A percentile compares a stretch with the other conserved stretches of the same genome.
Conservation (phyloP, 2,797 vertebrate species). For the Pogoniulus pusillus region DNA sequence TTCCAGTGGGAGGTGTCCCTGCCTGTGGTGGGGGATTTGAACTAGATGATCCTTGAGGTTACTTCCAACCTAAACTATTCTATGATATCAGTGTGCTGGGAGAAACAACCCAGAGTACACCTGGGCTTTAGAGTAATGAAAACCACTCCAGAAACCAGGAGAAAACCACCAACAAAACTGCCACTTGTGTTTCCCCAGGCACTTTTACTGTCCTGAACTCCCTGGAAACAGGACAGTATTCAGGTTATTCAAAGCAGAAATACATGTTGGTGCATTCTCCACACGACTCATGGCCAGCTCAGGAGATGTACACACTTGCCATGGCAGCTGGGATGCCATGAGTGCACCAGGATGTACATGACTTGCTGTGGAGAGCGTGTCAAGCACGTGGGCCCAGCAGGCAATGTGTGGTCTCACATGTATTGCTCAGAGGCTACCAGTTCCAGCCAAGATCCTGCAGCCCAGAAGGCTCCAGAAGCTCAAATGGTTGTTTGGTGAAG, state of each 20-base stretch:
- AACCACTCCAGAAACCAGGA: not conserved
- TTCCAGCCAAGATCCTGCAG: not conserved
- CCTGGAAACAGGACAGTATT: not conserved
- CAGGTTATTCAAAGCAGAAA: not conserved
- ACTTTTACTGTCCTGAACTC: not conserved
- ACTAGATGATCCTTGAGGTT: too few species aligned
- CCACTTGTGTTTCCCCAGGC: not conserved
- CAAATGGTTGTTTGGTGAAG: not conserved
- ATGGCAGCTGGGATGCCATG: not conserved
- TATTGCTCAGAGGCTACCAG: fast-evolving
- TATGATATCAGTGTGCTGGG: not conserved
- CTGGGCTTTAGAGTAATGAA: not conserved
- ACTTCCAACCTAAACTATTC: too few species aligned
- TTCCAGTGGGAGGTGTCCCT: too few species aligned
- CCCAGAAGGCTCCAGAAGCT: not conserved
- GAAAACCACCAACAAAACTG: not conserved
- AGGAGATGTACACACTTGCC: fast-evolving
- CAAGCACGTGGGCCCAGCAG: fast-evolving
- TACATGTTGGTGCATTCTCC: fast-evolving
- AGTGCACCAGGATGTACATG: fast-evolving
- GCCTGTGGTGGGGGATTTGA: too few species aligned
- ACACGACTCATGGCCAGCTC: not conserved
- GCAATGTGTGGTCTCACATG: fast-evolving
- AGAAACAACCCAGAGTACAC: not conserved
- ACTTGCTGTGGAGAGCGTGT: fast-evolving